phyloP scores from a whole-genome alignment of 2,797 vertebrate species.

The Heteromormyrus szaboi region DNA sequence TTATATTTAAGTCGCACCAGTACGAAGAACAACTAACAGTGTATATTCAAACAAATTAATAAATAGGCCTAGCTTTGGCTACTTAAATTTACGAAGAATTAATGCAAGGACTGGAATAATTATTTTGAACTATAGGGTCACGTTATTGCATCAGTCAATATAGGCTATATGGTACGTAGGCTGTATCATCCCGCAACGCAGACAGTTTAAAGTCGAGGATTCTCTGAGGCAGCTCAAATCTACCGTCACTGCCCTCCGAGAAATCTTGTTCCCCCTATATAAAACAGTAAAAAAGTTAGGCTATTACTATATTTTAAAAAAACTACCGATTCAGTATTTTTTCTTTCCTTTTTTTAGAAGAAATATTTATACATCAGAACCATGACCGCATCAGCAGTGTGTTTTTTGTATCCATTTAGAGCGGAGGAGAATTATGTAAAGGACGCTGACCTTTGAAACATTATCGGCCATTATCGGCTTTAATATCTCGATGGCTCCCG shows the following conservation, averaged over 20 bases:
- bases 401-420: neutral
- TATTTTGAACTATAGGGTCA: neutral
- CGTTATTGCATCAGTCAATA: neutral
- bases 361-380: slow-evolving; percentile 18
- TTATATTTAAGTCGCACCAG: neutral
- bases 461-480: slow-evolving; percentile 13
- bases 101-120: neutral
- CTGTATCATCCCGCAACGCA: neutral
- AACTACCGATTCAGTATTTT: neutral
- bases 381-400: neutral
- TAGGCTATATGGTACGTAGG: neutral
- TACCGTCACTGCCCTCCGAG: neutral
- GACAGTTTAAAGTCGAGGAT: neutral
- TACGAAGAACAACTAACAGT: neutral
- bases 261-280: neutral
- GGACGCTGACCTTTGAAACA: slow-evolving; percentile 15
- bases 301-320: neutral
- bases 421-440: neutral
- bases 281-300: neutral
- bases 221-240: neutral
- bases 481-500: neutral
- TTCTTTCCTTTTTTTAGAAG: neutral
- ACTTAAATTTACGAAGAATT: neutral
- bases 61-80: neutral
- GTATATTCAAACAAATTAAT: neutral